phyloP scores from a whole-genome alignment of 1,140 invertebrate species.

The Hydropsyche tenuis region DNA sequence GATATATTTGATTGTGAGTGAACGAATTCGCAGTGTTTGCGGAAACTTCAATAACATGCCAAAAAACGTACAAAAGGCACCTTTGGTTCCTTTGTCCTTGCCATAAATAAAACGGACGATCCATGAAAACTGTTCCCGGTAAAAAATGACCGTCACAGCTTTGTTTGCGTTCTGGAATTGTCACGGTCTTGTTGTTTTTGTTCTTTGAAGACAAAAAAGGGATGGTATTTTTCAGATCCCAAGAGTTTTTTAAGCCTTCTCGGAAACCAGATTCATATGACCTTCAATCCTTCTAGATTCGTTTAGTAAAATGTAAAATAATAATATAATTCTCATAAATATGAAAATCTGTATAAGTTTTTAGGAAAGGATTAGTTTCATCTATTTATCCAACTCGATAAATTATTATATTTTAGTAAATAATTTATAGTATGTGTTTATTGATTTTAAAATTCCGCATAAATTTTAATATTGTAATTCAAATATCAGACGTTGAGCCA shows the following conservation, averaged over 20 bases:
- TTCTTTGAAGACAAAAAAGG: background rate
- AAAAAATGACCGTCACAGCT: background rate
- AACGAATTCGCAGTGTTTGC: background rate
- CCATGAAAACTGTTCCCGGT: background rate
- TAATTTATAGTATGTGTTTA: too few relatives aligned
- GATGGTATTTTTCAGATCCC: constrained; percentile 9
- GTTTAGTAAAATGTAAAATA: constrained; percentile 8
- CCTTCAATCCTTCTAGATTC: constrained; percentile 21
- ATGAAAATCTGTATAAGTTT: too few relatives aligned
- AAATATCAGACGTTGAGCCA: background rate
- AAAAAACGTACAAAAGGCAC: background rate
- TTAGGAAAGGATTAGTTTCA: too few relatives aligned
- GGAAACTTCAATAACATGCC: background rate
- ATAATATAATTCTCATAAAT: background rate
- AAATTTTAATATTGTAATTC: background rate
- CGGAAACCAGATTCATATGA: background rate
- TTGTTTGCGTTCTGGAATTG: constrained; percentile 16
- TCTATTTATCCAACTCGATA: too few relatives aligned
- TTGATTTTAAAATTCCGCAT: too few relatives aligned
- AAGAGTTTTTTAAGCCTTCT: constrained; percentile 2
- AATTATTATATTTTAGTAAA: too few relatives aligned
- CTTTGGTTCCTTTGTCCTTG: background rate
- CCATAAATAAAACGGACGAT: background rate
- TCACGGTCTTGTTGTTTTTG: constrained; percentile 12
- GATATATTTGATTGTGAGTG: too few relatives aligned